Base-by-base conservation (phyloP, 1,140 invertebrate species). In the Drosophila navojoa region DNA sequence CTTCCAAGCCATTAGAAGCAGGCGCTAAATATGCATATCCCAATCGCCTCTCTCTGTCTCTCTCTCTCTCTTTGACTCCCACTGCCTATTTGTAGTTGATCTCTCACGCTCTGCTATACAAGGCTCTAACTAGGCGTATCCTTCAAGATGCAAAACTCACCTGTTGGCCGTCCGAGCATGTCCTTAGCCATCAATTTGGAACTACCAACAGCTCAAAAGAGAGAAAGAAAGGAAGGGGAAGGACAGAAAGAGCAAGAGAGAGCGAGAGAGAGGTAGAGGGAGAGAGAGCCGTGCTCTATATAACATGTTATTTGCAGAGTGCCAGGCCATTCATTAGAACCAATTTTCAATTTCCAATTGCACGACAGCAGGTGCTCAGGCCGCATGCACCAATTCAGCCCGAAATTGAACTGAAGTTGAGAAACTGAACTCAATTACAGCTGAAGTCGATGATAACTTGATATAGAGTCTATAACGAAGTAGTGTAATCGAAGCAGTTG, bases 81-180 rank as follows among this genome's bases (percentile, higher is more conserved):
- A 10, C 19, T 32, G 19, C 19, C 19, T 22, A 22, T 22, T 22
- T 22, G 2, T 1, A 22, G 19, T 3, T 3, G 19, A 22, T 15
- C 57, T 40, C 53, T 42, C 44, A 38, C 15, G 35, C 32, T 35
- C 32, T 35, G 32, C 2, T 35, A 35, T 38, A 27, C 47, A 22
- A 63, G 47, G 59, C 61, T 75, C 75, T 86, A 86, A 78, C 81
- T 61, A 78, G 74, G 70, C 81, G 66, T 85, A 50, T 78, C 81
- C 81, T 54, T 75, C 42, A 49, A 40, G 9, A 22, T 40, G 45
- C 5, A 49, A 60, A 75, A 45, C 50, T 87, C 81, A 86, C 82
- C 81, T 86, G 81, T 86, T 86, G 54, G 27, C n/a, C 58, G 22
- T 25, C 15, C 22, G 29, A 13, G 67, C 53, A 27, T 32, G 7